Base-by-base conservation (phyloP, 2,797 vertebrate genomes). In the Peromyscus eremicus region DNA sequence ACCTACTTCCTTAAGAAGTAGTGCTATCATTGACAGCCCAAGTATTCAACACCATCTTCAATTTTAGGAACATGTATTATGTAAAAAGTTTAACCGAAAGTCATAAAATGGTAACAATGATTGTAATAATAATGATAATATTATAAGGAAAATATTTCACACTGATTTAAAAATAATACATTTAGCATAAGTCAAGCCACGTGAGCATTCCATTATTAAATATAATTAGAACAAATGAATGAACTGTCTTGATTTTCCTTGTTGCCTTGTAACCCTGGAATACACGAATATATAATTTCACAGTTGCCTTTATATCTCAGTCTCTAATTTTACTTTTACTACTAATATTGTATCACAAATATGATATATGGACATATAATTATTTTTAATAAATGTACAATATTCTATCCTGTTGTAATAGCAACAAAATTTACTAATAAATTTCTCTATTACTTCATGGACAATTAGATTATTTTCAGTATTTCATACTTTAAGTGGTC, bases 261-360 rank as follows among this genome's bases (percentile, higher is more conserved):
- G 34, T 84, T 88, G 57, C 64, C 70, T 43, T 92, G 79, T 76
- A 60, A 94, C 32, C 62, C 80, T 92, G 32, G 60, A 88, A 90
- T 80, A 70, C 32, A 49, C 77, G 64, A 92, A 87, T 73, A 21
- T 46, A 52, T 89, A 92, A 91, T 94, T 60, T 91, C 70, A 37
- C 55, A 62, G 21, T 73, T 77, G 70, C 46, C 60, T 71, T 37
- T 49, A 14, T 29, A 71, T 60, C 34, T 68, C 66, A 80, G n/a
- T 55, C 83, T 92, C 79, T 77, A n/a, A 60, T 88, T 97, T 95
- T 84, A 85, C 14, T 64, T 62, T 89, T 43, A 68, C 8, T 49
- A 93, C 95, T 94, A 95, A 80, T 95, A 89, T 93, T 94, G 96
- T 64, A 91, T 94, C 6, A 1, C 57, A 86, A 34, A 73, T 80